Conservation (phyloP, 1,140 invertebrate genomes). For the Belonocnema kinseyi region DNA sequence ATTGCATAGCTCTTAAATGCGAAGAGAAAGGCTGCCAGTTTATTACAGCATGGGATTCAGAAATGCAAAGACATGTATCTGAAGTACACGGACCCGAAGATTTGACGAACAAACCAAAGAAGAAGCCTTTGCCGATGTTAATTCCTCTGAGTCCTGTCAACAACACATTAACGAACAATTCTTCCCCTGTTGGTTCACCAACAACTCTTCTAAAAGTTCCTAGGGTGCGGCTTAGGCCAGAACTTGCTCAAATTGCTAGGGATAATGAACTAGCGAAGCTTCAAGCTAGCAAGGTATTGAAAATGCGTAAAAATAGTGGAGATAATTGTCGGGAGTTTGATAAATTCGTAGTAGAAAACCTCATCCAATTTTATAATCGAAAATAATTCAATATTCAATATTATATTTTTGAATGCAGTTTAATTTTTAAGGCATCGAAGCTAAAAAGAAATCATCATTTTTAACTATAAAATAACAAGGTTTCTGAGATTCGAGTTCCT, state of each 20-base stretch:
- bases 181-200: slow-evolving; percentile 42
- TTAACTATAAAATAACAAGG: too few species aligned
- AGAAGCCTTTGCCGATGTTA: slow-evolving; percentile 67
- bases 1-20: slow-evolving; percentile 70
- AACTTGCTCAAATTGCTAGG: slow-evolving; percentile 75
- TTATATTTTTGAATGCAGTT: too few species aligned
- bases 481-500: too few species aligned
- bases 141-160: slow-evolving; percentile 62
- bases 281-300: slow-evolving; percentile 46
- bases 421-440: too few species aligned
- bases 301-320: too few species aligned
- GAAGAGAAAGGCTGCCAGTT: slow-evolving; percentile 75
- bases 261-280: slow-evolving; percentile 77
- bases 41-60: slow-evolving; percentile 76
- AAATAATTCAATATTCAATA: too few species aligned
- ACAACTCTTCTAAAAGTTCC: slow-evolving; percentile 66
- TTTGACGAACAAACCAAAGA: slow-evolving; percentile 60
- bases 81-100: slow-evolving; percentile 63
- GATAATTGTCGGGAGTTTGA: slow-evolving; percentile 62
- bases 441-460: too few species aligned
- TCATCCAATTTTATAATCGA: too few species aligned
- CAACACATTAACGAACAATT: slow-evolving; percentile 37
- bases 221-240: slow-evolving; percentile 66
- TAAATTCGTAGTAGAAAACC: too few species aligned
- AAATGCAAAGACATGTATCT: slow-evolving; percentile 72